Evolutionary conservation across 64 coral and sea anemone genomes (phyloP), one percentile per base, ranked within the genome.

Genomic region (Pocillopora verrucosa): DNA sequence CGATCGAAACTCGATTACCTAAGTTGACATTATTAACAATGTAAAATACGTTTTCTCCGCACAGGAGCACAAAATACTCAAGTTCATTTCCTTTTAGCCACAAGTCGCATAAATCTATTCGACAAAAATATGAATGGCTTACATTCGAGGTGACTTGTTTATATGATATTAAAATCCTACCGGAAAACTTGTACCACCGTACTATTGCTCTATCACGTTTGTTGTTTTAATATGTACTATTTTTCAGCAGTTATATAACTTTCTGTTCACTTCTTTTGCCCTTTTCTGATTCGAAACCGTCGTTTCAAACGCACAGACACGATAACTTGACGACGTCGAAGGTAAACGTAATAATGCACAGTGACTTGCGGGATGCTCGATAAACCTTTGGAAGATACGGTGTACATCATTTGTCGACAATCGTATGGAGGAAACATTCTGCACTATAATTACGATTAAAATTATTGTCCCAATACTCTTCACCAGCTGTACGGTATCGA

Each of bases 401-500:
- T 57, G 61, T 9, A 30, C 38, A n/a, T 72, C 72, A 85, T 72
- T 85, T 85, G 15, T 70, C 82, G 11, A 85, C 82, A 10, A 85
- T 85, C 17, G 82, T 22, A 1, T 85, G 82, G 56, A 85, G 38
- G 56, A 70, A 85, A 65, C 91, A 96, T 88, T 93, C 80, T 64
- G 93, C 84, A 76, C 45, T 65, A 56, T 96, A 96, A 59, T 96
- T 96, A 69, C 87, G 61, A 13, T 88, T 34, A 51, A 88, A 64
- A 58, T 96, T 96, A 35, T 96, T 96, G 59, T 96, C 95, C 95
- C 95, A 96, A 57, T 93, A 96, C 25, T 87, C 88, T 51, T 90
- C 72, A 20, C 88, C 81, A 6, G 86, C 83, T 19, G 87, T 86
- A 62, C 88, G 70, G 51, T 92, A 91, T 25, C 95, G 89, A 70